Base-by-base conservation (phyloP, 2,113 vertebrate species). In the Brachirus orientalis region DNA sequence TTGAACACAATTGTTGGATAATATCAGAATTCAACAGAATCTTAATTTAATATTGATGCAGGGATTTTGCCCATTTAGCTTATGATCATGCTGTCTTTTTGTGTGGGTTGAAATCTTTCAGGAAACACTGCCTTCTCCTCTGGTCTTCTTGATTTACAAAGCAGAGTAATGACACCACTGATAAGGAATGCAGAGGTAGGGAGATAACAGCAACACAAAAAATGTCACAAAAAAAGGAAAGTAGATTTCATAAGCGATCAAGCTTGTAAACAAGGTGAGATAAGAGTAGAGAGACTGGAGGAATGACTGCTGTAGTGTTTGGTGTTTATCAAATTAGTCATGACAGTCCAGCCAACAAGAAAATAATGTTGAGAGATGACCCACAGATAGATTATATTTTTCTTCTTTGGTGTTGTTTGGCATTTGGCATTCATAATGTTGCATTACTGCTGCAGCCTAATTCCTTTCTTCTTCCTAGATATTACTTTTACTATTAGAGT, bases 211-310 rank as follows among this genome's bases (percentile, higher is more conserved):
- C 44, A 1, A 19, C 35, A 38, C 22, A 52, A 75, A 64, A 69
- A 37, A 64, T 51, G 61, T 58, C 53, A 55, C 37, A 18, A 53
- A 16, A n/a, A 67, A 53, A 53, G 54, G 36, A 50, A 47, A 75
- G 56, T 63, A 68, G 73, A 74, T 86, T 79, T 77, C 59, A 83
- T 80, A 78, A 76, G 64, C 65, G 69, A 84, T 86, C 35, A 43
- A 71, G 69, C 43, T 52, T 53, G 56, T 69, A 63, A 83, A 68
- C 65, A 74, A 45, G 38, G 35, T 43, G 33, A 28, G 28, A 28
- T 28, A 28, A 28, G 28, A 4, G 28, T 6, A 28, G 28, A 28
- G 28, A 28, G 36, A 74, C 56, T 36, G 16, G 43, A 55, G 16
- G 17, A 63, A 59, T 64, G 33, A 53, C 69, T 65, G 69, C 54